These are phyloP conservation scores for Asbolus verrucosus DNA, from an alignment of 1,140 invertebrate species.

Conservation along the genomic window DNA sequence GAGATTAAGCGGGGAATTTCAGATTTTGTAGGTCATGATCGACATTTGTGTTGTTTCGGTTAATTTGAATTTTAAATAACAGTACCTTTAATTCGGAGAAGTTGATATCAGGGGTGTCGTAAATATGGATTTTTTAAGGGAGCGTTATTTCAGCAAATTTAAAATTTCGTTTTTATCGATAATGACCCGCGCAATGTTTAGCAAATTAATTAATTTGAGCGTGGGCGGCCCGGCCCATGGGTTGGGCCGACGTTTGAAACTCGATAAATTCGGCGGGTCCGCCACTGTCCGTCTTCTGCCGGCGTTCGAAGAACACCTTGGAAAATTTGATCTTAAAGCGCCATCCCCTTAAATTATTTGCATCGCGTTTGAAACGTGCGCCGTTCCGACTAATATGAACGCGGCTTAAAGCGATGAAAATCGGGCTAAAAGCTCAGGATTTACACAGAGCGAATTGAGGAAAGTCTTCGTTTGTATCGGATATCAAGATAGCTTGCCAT, in stretches of 20 bases:
- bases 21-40: too few species aligned
- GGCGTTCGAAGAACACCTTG: not conserved
- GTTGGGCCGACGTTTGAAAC: slow-evolving; percentile 11
- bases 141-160: not conserved
- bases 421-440: slow-evolving; percentile 35
- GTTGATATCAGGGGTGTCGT: too few species aligned
- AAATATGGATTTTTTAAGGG: too few species aligned
- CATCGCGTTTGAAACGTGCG: slow-evolving; percentile 36
- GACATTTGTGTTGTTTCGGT: too few species aligned
- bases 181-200: not conserved
- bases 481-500: slow-evolving; percentile 37
- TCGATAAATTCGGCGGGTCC: slow-evolving; percentile 4
- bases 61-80: too few species aligned
- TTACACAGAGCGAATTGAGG: slow-evolving; percentile 35
- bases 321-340: slow-evolving; percentile 23
- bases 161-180: slow-evolving; percentile 4
- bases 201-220: slow-evolving; percentile 10
- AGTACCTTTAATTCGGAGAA: too few species aligned
- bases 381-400: slow-evolving; percentile 33
- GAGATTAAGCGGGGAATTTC: too few species aligned
- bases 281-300: slow-evolving; percentile 1
- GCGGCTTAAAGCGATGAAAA: slow-evolving; percentile 33
- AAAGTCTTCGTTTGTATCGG: slow-evolving; percentile 37
- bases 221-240: not conserved
- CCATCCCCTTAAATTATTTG: slow-evolving; percentile 24